Evolutionary conservation across 1,140 invertebrate genomes (phyloP), one percentile per base, ranked within the genome.

Genomic region (Drosophila watanabei): DNA sequence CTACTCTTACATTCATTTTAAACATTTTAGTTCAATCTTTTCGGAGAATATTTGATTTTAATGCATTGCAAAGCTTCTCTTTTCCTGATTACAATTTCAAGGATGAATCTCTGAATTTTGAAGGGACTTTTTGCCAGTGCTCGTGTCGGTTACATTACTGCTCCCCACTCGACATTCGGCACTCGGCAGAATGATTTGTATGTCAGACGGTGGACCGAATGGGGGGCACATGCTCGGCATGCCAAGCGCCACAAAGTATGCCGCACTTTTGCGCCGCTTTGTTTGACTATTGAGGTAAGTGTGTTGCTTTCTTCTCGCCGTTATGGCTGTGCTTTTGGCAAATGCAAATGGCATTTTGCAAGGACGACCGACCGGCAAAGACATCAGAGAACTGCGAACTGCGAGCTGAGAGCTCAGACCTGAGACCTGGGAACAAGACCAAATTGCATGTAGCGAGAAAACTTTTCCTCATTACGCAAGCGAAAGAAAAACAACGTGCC

Each of bases 171-270:
- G 43, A 37, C 73, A 65, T 32, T 75, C 24, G 57, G 43, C 65
- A 84, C 85, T 90, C 79, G 79, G 54, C 79, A 77, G 82, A 82
- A 86, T 89, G 87, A 89, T 89, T 89, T 89, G 82, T 89, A 77
- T 89, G 86, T 90, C 86, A 89, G 76, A 73, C 75, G 65, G 61
- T 54, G 61, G 58, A 70, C 59, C 54, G 48, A 80, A 80, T 79
- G 77, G 77, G 66, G 56, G 73, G 80, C 66, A 78, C 65, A 77
- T 82, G 79, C 76, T 71, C 62, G 65, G 77, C 69, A 90, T 90
- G 82, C 60, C 68, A 85, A 86, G 70, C 82, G 63, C 66, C 63
- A 56, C 79, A 90, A 89, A 89, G 81, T 89, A 85, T 79, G 86
- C 85, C 79, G 63, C 85, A 89, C 84, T 89, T 82, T 76, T 66